These are phyloP conservation scores for Pogonus chalceus DNA, from an alignment of 1,140 invertebrate genomes.

Conservation along the genomic window DNA sequence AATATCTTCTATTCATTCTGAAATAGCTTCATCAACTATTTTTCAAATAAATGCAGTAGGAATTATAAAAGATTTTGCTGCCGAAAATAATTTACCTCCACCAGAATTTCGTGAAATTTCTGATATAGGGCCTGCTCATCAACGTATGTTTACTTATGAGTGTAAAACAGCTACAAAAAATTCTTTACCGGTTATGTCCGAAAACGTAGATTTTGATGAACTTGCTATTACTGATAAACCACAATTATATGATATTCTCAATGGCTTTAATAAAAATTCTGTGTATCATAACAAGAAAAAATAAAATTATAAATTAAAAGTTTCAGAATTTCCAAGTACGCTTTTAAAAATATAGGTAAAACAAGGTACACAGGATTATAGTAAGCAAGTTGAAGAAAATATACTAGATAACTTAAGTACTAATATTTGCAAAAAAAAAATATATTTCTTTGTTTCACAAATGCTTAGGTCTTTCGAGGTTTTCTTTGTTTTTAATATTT, in stretches of 20 bases:
- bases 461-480: no score
- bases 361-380: no score
- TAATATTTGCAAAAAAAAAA: no score
- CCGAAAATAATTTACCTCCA: conserved; percentile 42
- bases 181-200: neutral
- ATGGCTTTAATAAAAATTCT: neutral
- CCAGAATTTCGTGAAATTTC: conserved; percentile 43
- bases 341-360: neutral
- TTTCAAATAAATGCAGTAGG: conserved; percentile 21
- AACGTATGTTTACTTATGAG: conserved; percentile 42
- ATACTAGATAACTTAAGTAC: no score
- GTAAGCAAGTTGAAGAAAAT: no score
- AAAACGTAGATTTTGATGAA: neutral
- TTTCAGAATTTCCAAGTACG: neutral
- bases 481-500: no score
- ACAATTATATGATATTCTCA: neutral
- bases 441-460: no score
- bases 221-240: neutral
- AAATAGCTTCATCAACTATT: neutral
- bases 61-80: conserved; percentile 34
- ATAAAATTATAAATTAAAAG: neutral
- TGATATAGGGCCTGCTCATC: conserved; percentile 49
- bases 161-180: conserved; percentile 40
- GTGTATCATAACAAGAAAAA: neutral
- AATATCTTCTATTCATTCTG: no score